phyloP scores from a whole-genome alignment of 2,888 invertebrate genomes.

The Belgica antarctica region DNA sequence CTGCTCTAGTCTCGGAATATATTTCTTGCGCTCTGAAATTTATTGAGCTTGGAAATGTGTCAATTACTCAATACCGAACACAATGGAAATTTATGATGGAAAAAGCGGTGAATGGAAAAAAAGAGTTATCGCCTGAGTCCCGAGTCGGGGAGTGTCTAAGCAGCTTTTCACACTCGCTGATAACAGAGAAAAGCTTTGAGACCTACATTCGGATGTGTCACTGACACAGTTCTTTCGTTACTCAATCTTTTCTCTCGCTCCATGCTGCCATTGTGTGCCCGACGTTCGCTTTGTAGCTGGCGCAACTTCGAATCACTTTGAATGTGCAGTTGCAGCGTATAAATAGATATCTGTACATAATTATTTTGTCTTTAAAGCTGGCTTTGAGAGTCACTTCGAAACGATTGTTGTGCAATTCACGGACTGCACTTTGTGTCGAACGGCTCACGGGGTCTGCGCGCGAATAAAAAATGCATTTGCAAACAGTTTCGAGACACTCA shows the following conservation, averaged over 20 bases:
- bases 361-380: slow-evolving; percentile 21
- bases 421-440: background rate
- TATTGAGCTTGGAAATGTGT: slow-evolving; percentile 4
- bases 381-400: background rate
- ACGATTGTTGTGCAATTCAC: slow-evolving; percentile 11
- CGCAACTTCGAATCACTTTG: background rate
- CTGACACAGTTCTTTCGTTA: slow-evolving; percentile 20
- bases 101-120: too few species aligned
- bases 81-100: too few species aligned
- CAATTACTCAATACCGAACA: slow-evolving; percentile 13
- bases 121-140: too few species aligned
- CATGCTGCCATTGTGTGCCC: background rate
- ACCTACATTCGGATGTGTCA: slow-evolving; percentile 27
- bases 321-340: background rate
- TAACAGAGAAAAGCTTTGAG: background rate
- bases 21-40: background rate
- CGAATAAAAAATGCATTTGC: slow-evolving; percentile 13
- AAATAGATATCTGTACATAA: slow-evolving; percentile 18
- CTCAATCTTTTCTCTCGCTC: slow-evolving; percentile 3
- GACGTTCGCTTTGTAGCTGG: background rate
- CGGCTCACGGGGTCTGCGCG: background rate
- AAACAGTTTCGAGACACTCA: background rate
- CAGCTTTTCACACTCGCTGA: too few species aligned
- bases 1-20: background rate
- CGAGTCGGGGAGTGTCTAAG: too few species aligned